phyloP scores from a whole-genome alignment of 2,888 invertebrate genomes.

The Julus scandinavius region DNA sequence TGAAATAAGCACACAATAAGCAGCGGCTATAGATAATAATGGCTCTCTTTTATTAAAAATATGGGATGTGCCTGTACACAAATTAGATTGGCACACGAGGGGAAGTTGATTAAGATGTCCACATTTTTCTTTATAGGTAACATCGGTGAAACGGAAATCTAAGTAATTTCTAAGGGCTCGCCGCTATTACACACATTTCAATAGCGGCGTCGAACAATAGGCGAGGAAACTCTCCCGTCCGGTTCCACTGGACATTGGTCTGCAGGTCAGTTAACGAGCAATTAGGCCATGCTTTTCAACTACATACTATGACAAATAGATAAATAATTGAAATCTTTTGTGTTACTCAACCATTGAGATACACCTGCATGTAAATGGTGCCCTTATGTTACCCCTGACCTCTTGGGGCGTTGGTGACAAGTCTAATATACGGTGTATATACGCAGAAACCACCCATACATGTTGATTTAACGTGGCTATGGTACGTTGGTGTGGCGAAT shows the following conservation, averaged over 20 bases:
- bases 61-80: background rate
- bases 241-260: background rate
- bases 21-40: constrained; percentile 2
- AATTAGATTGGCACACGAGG: background rate
- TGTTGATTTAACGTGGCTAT: too few species aligned
- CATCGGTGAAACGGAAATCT: background rate
- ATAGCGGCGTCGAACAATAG: background rate
- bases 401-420: background rate
- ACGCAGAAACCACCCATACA: background rate
- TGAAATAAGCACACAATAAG: constrained; percentile 1
- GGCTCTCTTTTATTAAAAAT: background rate
- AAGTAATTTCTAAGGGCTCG: background rate
- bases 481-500: too few species aligned
- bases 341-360: background rate
- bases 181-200: background rate
- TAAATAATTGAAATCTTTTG: background rate
- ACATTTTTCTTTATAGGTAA: background rate
- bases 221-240: background rate
- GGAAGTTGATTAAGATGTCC: constrained; percentile 10
- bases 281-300: background rate
- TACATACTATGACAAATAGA: background rate
- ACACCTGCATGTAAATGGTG: background rate
- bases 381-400: background rate
- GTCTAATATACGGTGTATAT: background rate
- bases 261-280: constrained; percentile 10